These are phyloP conservation scores for Megalurothrips usitatus DNA, from an alignment of 2,888 invertebrate genomes.

Conservation along the genomic window DNA sequence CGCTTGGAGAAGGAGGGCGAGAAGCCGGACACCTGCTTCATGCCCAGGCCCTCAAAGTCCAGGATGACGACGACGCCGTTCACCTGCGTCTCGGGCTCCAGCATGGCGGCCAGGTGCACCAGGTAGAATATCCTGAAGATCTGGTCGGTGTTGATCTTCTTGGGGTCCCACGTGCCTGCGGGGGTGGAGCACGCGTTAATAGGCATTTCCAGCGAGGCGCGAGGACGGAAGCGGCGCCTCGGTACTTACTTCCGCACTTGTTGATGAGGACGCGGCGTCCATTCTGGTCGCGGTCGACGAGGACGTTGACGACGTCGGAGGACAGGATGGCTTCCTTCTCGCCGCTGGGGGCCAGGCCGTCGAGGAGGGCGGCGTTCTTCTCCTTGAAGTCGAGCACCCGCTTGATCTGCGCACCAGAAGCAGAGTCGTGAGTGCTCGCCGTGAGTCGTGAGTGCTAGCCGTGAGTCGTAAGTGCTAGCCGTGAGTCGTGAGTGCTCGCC, in stretches of 20 bases:
- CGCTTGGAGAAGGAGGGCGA: conserved; percentile 71
- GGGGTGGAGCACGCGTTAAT: conserved; percentile 32
- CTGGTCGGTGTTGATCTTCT: conserved; percentile 66
- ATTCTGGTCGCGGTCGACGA: conserved; percentile 69
- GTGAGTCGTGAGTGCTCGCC: neutral
- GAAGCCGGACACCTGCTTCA: conserved; percentile 64
- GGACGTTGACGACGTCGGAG: conserved; percentile 69
- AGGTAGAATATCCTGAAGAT: conserved; percentile 74
- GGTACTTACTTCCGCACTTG: conserved; percentile 60
- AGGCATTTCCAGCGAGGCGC: too few relatives aligned
- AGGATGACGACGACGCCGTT: conserved; percentile 74
- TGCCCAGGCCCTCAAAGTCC: conserved; percentile 73
- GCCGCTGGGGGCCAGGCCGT: conserved; percentile 61
- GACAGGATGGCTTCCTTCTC: conserved; percentile 65
- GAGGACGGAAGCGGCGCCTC: too few relatives aligned
- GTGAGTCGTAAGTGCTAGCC: neutral
- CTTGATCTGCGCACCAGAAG: conserved; percentile 58
- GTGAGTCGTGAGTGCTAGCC: neutral
- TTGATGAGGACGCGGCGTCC: conserved; percentile 71
- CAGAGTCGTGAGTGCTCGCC: neutral
- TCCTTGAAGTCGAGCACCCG: conserved; percentile 70
- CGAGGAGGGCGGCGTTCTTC: conserved; percentile 61
- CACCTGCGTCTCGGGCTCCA: conserved; percentile 69
- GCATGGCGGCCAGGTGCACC: conserved; percentile 71
- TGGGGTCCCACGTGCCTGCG: conserved; percentile 69